Evolutionary conservation across 2,888 invertebrate species (phyloP), one percentile per base, ranked within the genome.

Genomic region (Phengaris arion): DNA sequence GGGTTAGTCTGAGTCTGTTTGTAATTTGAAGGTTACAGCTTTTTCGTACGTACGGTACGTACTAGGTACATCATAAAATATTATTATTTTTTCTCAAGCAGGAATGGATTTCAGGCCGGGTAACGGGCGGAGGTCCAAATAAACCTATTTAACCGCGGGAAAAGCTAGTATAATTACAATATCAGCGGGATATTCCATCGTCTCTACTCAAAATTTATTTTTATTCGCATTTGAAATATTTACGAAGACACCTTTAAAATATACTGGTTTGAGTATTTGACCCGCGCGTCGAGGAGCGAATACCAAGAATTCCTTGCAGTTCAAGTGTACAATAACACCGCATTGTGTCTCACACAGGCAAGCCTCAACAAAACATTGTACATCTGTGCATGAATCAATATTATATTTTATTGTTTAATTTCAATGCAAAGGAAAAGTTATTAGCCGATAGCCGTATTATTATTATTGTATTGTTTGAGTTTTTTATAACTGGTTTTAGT

Each of bases 241-340:
- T 52, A 35, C 45, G 35, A 12, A 12, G 35, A 13, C 9, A 45
- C 64, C 35, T 64, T 45, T 64, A 13, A 64, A 45, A 12, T 52
- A 52, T 64, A 64, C 64, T 35, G 35, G 64, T 64, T 35, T 52
- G 52, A 52, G 64, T 59, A 59, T 59, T 64, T 64, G 64, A 64
- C 64, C 64, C 35, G 64, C 2, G 2, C 52, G 0, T 7, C 35
- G 12, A 35, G 64, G 9, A 45, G 35, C 22, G 13, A 64, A 64
- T 64, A 64, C 64, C 35, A 6, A 15, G 64, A 64, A 64, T 64
- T 64, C 64, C 35, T 22, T 6, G 8, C 52, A 52, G 52, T 52
- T 52, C 52, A 52, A 52, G 52, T 52, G 52, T 9, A 59, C 22
- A 59, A 59, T 59, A 59, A 64, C 64, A 45, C 35, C 9, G 59